Conservation (phyloP, 1,140 invertebrate genomes). For the Bombus cullumanus region DNA sequence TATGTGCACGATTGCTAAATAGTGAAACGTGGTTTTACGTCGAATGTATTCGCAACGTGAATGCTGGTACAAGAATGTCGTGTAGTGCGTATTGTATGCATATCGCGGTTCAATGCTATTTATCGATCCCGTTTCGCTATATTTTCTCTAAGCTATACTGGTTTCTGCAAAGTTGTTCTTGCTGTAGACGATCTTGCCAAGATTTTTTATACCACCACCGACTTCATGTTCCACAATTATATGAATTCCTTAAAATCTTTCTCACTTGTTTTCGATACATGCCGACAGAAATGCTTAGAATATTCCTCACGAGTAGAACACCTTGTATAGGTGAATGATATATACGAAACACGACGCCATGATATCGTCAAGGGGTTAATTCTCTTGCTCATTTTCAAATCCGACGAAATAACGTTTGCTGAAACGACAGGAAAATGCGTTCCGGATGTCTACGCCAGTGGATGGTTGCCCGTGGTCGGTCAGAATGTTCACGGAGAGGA, state of each 20-base stretch:
- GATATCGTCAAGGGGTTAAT: no score
- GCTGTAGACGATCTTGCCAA: not conserved
- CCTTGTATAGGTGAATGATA: no score
- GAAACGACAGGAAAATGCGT: not conserved
- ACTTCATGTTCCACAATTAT: not conserved
- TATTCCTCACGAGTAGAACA: no score
- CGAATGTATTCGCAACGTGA: not conserved
- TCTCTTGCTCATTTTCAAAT: no score
- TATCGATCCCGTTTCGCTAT: not conserved
- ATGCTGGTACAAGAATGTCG: not conserved
- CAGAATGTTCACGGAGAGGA: slow-evolving; percentile 22
- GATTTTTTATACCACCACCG: no score
- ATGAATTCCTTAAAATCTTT: not conserved
- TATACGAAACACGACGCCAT: no score
- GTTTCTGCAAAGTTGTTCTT: not conserved
- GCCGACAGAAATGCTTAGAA: no score
- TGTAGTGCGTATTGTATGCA: slow-evolving; percentile 14
- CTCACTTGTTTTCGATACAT: no score
- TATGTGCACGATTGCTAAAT: not conserved
- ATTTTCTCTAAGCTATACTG: not conserved
- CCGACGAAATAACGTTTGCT: not conserved
- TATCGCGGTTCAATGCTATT: slow-evolving; percentile 8
- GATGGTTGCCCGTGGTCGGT: slow-evolving; percentile 16
- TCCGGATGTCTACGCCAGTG: slow-evolving; percentile 23
- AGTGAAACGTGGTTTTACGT: not conserved